Percentiles rank a stretch among this genome's conserved stretches.
Conservation (phyloP, 2,797 vertebrate species). For the Tympanoctomys barrerae region DNA sequence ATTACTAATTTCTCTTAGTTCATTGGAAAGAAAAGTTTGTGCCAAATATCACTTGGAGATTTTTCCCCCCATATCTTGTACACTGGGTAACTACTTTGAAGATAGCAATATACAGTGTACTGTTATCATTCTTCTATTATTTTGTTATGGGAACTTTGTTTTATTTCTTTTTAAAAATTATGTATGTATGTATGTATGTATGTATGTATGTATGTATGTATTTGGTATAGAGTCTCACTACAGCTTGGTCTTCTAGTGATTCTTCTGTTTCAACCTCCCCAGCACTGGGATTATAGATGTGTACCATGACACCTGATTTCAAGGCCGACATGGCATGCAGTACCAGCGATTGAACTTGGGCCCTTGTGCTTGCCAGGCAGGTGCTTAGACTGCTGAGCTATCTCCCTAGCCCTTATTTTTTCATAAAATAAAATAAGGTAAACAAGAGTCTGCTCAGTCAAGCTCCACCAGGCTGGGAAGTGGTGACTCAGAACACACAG, state of each 20-base stretch:
- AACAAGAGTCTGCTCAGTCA: not conserved
- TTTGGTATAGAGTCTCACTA: too few relatives aligned
- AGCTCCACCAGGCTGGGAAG: not conserved
- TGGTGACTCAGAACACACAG: not conserved
- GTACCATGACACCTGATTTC: too few relatives aligned
- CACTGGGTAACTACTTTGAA: not conserved
- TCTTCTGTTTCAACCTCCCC: too few relatives aligned
- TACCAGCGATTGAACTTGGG: too few relatives aligned
- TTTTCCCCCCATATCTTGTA: not conserved
- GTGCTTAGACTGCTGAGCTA: too few relatives aligned
- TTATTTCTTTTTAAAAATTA: not conserved
- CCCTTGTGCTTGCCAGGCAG: too few relatives aligned
- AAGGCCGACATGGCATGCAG: too few relatives aligned
- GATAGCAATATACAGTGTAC: not conserved
- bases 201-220: too few relatives aligned
- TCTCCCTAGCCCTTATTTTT: too few relatives aligned
- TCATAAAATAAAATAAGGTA: not conserved
- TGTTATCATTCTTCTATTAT: not conserved
- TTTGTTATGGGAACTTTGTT: not conserved
- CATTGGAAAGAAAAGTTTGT: not conserved
- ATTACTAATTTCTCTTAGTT: not conserved
- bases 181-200: too few relatives aligned
- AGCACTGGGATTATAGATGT: too few relatives aligned
- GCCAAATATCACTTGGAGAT: not conserved
- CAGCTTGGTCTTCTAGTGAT: too few relatives aligned